Percentiles rank a stretch among this genome's conserved stretches.
Conservation (phyloP, 2,113 vertebrate genomes). For the Cromileptes altivelis region DNA sequence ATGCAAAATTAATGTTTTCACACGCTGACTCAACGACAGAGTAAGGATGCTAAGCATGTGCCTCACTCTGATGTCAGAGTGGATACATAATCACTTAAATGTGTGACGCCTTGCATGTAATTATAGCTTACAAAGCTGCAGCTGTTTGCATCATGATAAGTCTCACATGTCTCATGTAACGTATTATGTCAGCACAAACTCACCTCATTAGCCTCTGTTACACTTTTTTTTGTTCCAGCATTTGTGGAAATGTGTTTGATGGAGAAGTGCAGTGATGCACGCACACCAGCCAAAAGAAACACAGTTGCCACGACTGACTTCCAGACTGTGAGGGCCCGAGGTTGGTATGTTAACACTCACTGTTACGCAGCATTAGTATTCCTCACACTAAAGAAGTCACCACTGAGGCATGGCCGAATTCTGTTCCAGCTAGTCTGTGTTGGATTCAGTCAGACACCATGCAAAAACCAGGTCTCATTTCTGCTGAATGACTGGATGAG, state of each 20-base stretch:
- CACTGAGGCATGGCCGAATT: constrained; percentile 75
- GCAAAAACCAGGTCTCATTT: constrained; percentile 67
- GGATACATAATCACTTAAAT: constrained; percentile 51
- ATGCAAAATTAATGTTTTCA: constrained; percentile 78
- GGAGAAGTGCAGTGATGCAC: background rate
- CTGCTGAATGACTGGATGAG: constrained; percentile 25
- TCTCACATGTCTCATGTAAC: background rate
- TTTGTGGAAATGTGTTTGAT: background rate
- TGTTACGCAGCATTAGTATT: background rate
- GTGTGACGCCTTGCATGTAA: background rate
- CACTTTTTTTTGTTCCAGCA: constrained; percentile 10
- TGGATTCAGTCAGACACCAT: constrained; percentile 82
- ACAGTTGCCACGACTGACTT: background rate
- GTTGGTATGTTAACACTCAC: constrained; percentile 82
- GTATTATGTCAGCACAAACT: no score
- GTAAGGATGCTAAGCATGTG: constrained; percentile 2
- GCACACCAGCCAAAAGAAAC: background rate
- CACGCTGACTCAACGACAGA: constrained; percentile 39
- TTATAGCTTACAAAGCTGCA: background rate
- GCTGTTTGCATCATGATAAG: background rate
- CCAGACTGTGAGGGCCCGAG: constrained; percentile 76
- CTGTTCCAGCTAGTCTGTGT: constrained; percentile 71
- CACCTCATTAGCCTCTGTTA: background rate
- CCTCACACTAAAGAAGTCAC: no score
- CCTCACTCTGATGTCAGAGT: constrained; percentile 51